These are phyloP conservation scores for Prostheceraeus crozeri DNA, from an alignment of 2,888 invertebrate species.

Conservation along the genomic window DNA sequence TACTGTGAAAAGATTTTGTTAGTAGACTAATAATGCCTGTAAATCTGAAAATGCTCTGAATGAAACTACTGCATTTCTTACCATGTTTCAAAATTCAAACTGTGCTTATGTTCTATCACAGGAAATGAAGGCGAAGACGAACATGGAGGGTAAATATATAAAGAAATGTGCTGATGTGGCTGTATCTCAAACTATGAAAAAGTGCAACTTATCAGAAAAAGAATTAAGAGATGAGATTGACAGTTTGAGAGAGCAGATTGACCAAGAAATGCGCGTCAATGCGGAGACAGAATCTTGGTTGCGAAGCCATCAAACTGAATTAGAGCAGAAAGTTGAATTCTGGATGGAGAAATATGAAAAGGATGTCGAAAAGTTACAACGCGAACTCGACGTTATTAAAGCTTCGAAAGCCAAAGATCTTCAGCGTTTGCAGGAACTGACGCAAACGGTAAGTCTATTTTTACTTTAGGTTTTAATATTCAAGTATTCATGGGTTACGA, in stretches of 20 bases:
- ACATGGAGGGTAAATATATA: conserved; percentile 57
- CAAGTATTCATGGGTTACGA: too few species aligned
- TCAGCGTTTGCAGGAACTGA: conserved; percentile 53
- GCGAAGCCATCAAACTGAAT: conserved; percentile 50
- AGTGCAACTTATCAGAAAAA: conserved; percentile 47
- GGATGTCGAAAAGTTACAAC: conserved; percentile 44
- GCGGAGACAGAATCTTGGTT: conserved; percentile 54
- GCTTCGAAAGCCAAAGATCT: conserved; percentile 55
- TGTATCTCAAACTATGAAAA: conserved; percentile 55
- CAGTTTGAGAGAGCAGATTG: conserved; percentile 45
- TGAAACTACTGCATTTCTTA: too few species aligned
- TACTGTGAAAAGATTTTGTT: too few species aligned
- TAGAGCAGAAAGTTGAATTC: conserved; percentile 52
- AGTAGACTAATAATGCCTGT: too few species aligned
- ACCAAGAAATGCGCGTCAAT: conserved; percentile 54
- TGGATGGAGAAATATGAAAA: conserved; percentile 55
- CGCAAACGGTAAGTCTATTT: conserved; percentile 48
- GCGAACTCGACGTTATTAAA: conserved; percentile 54
- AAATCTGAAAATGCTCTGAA: background rate
- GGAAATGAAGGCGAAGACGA: conserved; percentile 56
- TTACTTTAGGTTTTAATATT: background rate
- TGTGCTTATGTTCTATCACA: too few species aligned
- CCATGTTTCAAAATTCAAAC: too few species aligned
- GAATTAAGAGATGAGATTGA: conserved; percentile 49
- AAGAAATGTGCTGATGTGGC: conserved; percentile 55